Conservation (phyloP, 2,888 invertebrate genomes). For the Morinoia aosen region DNA sequence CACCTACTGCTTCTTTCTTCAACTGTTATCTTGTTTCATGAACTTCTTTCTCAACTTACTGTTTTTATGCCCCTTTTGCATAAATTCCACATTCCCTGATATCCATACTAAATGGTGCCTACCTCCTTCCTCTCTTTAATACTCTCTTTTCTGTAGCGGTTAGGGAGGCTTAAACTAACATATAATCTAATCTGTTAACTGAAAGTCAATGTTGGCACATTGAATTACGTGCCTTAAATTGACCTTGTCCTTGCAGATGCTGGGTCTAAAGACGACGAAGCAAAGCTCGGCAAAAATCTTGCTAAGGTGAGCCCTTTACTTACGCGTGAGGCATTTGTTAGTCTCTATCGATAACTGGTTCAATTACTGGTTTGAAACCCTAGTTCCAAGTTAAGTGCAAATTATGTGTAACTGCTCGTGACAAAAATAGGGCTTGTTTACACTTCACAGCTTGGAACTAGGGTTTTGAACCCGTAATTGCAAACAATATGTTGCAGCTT, state of each 20-base stretch:
- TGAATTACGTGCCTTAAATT: no score
- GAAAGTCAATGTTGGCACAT: background rate
- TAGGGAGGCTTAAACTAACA: no score
- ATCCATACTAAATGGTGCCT: no score
- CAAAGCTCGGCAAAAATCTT: background rate
- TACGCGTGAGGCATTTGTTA: background rate
- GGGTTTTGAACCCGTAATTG: background rate
- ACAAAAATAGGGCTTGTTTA: no score
- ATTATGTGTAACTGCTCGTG: no score
- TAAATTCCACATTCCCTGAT: no score
- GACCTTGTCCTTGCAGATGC: constrained; percentile 7
- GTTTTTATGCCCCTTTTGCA: no score
- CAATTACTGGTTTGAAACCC: background rate
- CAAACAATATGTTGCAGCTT: background rate
- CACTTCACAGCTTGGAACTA: background rate
- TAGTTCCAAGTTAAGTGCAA: background rate
- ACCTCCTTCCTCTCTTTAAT: no score
- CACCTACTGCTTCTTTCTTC: no score
- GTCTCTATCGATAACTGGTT: background rate
- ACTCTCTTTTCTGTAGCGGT: no score
- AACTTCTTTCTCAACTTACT: no score
- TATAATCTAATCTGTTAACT: background rate
- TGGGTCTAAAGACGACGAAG: constrained; percentile 35
- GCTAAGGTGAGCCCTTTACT: background rate
- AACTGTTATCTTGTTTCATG: no score